Conservation (phyloP, 2,797 vertebrate genomes). For the Halcyon leucocephala region DNA sequence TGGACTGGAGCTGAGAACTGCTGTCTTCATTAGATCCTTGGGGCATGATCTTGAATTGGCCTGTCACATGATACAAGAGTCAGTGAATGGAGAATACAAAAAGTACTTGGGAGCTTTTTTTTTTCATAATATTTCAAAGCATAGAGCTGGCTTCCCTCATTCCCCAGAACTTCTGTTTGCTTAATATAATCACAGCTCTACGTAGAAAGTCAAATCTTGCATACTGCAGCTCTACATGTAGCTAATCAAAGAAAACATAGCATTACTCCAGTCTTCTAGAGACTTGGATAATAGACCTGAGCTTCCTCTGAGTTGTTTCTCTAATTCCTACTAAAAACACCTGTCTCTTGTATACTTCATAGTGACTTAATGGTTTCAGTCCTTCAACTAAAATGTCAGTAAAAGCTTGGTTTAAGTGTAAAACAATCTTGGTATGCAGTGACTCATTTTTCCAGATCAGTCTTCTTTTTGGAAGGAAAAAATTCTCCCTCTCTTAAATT, state of each 20-base stretch:
- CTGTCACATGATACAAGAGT: not conserved
- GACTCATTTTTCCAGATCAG: slow-evolving; percentile 16
- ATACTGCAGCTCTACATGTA: not conserved
- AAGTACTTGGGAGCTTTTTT: not conserved
- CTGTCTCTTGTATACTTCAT: not conserved
- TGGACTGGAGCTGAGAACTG: not conserved
- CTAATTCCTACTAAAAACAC: not conserved
- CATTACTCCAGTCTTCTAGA: not conserved
- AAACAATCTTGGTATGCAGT: not conserved
- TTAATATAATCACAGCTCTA: not conserved
- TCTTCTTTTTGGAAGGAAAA: not conserved
- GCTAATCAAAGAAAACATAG: not conserved
- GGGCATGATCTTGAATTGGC: not conserved
- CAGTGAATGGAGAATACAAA: not conserved
- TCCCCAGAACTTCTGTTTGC: not conserved
- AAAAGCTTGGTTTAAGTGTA: not conserved
- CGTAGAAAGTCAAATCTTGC: not conserved
- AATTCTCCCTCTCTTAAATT: not conserved
- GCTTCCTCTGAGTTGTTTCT: not conserved
- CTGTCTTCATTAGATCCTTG: not conserved
- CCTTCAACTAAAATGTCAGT: not conserved
- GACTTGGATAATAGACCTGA: not conserved
- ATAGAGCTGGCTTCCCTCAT: not conserved
- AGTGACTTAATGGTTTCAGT: not conserved
- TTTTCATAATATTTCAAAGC: not conserved